Evolutionary conservation across 2,888 invertebrate species (phyloP).

Genomic region (Microplitis manilae): DNA sequence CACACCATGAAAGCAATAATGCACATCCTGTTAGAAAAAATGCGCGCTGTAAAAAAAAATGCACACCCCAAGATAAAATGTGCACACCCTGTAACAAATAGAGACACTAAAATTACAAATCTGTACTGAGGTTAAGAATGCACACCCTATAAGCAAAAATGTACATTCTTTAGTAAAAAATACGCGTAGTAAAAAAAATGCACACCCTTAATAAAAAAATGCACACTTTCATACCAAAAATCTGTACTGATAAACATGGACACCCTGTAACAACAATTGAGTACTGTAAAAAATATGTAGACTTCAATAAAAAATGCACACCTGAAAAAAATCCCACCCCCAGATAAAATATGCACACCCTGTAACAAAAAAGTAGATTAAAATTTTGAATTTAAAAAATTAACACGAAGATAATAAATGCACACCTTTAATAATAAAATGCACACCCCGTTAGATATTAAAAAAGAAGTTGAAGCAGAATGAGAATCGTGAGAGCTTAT

Average conservation of each 20-base stretch:
- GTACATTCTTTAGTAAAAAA: too few relatives aligned
- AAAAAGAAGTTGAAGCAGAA: conserved; percentile 32
- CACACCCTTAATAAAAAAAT: too few relatives aligned
- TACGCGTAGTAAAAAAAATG: too few relatives aligned
- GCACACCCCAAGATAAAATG: too few relatives aligned
- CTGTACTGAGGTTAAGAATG: background rate
- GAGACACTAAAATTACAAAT: background rate
- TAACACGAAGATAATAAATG: background rate
- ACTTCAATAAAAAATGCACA: background rate
- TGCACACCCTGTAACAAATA: conserved; percentile 4
- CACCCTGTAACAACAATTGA: too few relatives aligned
- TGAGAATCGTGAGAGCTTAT: conserved; percentile 37
- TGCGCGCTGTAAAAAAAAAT: too few relatives aligned
- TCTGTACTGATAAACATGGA: too few relatives aligned
- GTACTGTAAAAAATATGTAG: background rate
- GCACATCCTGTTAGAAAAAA: too few relatives aligned
- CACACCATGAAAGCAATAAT: background rate
- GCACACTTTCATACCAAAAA: too few relatives aligned
- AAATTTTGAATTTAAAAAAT: background rate
- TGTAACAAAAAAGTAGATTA: conserved; percentile 5
- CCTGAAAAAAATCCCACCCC: background rate
- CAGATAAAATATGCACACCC: background rate
- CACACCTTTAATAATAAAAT: conserved; percentile 23
- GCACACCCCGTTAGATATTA: conserved; percentile 49
- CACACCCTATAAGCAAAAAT: background rate